Conservation (phyloP, 23 tunicate genomes). For the Clavelina lepadiformis region DNA sequence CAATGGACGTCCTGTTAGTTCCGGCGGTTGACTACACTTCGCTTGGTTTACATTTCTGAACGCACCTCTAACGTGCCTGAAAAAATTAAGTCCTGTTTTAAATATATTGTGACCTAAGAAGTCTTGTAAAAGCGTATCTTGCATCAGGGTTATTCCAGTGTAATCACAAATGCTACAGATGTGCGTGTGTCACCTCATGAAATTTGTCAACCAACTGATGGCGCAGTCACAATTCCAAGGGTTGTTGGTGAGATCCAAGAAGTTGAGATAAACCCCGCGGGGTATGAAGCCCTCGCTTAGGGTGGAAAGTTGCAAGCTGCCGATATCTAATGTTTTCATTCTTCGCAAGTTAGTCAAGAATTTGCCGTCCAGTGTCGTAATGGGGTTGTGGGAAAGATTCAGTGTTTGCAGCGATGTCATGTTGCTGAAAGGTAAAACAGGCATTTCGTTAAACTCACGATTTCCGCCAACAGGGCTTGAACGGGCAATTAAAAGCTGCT, state of each 20-base stretch:
- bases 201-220: slow-evolving; percentile 47
- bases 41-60: too few species aligned
- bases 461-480: too few species aligned
- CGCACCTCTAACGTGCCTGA: too few species aligned
- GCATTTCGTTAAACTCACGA: too few species aligned
- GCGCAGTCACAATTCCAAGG: slow-evolving; percentile 68
- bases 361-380: slow-evolving; percentile 36
- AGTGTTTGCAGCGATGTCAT: slow-evolving; percentile 47
- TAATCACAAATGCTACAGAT: background rate
- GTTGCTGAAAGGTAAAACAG: slow-evolving; percentile 57
- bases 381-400: slow-evolving; percentile 59
- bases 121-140: too few species aligned
- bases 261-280: slow-evolving; percentile 33
- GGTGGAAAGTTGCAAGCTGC: slow-evolving; percentile 29
- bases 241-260: slow-evolving; percentile 51
- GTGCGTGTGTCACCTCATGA: slow-evolving; percentile 52
- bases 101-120: too few species aligned
- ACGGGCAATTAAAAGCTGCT: too few species aligned
- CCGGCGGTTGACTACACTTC: too few species aligned
- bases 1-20: too few species aligned
- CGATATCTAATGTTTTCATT: slow-evolving; percentile 43
- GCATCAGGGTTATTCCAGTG: too few species aligned
- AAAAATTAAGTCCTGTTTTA: too few species aligned
- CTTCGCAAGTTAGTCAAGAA: slow-evolving; percentile 17
- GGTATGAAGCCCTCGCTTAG: slow-evolving; percentile 63